Evolutionary conservation across 2,797 vertebrate species (phyloP), one percentile per base, ranked within the genome.

Genomic region (Brotula barbata): DNA sequence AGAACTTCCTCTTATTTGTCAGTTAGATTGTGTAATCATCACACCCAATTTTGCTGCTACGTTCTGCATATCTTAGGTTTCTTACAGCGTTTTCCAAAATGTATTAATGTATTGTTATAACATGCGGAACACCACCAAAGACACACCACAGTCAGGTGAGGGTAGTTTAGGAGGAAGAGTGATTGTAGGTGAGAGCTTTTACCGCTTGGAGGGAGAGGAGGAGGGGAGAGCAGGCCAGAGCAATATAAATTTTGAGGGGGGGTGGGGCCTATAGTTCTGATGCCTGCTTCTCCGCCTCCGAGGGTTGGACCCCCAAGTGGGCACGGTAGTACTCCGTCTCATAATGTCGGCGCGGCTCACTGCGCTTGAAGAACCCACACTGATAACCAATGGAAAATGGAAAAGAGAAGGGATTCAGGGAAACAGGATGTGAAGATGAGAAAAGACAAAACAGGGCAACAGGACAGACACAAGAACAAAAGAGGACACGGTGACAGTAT

Each of bases 331-430:
- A 97, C 82, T 94, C 94, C 57, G 94, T 90, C 49, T 94, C 88
- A 74, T 93, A 94, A 69, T 92, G 90, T 21, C 61, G 88, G 52
- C 85, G 88, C 43, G 45, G 89, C 83, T 91, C 89, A n/a, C 88
- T 91, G 85, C 91, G 91, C 76, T 89, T 92, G 92, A 98, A 96
- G 92, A 96, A 97, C 71, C 95, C 95, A 78, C 93, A 96, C 94
- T 97, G 89, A 55, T 61, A 42, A 45, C 39, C 46, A 63, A 34
- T 3, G 58, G 43, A 33, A 36, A 54, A 44, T 12, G 49, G 39
- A 55, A 57, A 6, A 68, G 16, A 51, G 56, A 19, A 11, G 44
- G 55, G 46, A 53, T 73, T 70, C n/a, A 51, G 52, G 42, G 33
- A 55, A 16, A 42, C 17, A 62, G 19, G 42, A 45, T 53, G 20